Evolutionary conservation across 2,888 invertebrate genomes (phyloP).

Genomic region (Hypolimnas misippus): DNA sequence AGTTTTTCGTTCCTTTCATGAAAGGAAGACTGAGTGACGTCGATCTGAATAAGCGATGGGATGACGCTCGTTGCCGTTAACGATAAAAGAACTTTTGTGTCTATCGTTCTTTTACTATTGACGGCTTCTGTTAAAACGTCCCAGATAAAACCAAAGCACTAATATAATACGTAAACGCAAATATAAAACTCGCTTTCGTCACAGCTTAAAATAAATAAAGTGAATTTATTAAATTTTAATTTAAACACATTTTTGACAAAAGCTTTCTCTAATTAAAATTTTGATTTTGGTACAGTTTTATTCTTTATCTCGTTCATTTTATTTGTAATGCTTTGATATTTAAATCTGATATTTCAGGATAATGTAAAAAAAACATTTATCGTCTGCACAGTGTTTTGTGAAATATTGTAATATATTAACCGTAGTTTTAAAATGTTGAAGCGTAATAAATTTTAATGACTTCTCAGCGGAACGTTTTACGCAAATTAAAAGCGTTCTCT

Average conservation of each 20-base stretch:
- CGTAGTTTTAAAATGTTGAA: conserved; percentile 32
- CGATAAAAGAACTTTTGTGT: conserved; percentile 56
- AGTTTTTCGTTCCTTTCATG: conserved; percentile 28
- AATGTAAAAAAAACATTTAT: conserved; percentile 28
- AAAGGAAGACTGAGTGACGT: conserved; percentile 46
- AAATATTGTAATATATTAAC: conserved; percentile 30
- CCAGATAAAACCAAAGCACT: conserved; percentile 81
- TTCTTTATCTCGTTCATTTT: conserved; percentile 35
- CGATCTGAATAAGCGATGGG: conserved; percentile 69
- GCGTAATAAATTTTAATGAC: conserved; percentile 36
- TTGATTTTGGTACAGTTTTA: conserved; percentile 30
- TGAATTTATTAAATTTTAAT: conserved; percentile 28
- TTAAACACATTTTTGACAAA: conserved; percentile 25
- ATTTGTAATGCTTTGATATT: conserved; percentile 38
- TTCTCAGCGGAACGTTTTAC: conserved; percentile 31
- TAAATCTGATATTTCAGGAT: conserved; percentile 30
- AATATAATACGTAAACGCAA: conserved; percentile 49
- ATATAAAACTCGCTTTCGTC: conserved; percentile 42
- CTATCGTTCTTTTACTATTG: conserved; percentile 59
- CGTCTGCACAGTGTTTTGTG: conserved; percentile 32
- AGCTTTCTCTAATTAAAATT: conserved; percentile 34
- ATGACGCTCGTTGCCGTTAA: conserved; percentile 63
- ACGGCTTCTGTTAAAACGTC: conserved; percentile 62
- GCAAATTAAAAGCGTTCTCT: conserved; percentile 39
- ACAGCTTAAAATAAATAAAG: conserved; percentile 38